Base-by-base conservation (phyloP, 2,888 invertebrate species). In the Drosophila mercatorum region DNA sequence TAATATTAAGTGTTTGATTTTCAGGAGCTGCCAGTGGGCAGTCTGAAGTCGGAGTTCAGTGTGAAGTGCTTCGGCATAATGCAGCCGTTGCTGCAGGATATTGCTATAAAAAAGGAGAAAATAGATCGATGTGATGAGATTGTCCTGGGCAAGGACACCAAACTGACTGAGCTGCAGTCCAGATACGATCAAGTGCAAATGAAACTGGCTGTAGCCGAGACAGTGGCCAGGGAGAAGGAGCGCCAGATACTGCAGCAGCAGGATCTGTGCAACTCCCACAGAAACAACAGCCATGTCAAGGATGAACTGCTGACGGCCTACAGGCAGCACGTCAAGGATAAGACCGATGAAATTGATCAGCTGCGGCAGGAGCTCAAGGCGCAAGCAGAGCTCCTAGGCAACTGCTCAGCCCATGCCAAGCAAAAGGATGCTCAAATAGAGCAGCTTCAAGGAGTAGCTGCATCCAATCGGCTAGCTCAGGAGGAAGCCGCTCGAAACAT, bases 31-130 rank as follows among this genome's bases (percentile, higher is more conserved):
- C 46, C 4, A 36, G 2, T 7, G 26, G 11, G 17, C 3, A 26
- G n/a, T 22, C n/a, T 46, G n/a, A 46, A 44, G 46, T 46, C 58
- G 5, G 46, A 58, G n/a, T 46, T 46, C 46, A 58, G 58, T 17
- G 43, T 43, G 12, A 56, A 56, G 26, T 58, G 58, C n/a, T 46
- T 58, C 4, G 46, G 26, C 2, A 46, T 46, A 26, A 36, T 58
- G 26, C 46, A 58, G 7, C 44, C 57, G 22, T 11, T 57, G 57
- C 11, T 46, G 12, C 44, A 38, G 36, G 58, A 58, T 1, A 46
- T 58, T n/a, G 26, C 26, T 2, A n/a, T 26, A 10, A 58, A 46
- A 38, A 46, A 46, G 46, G 58, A 58, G 34, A 26, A n/a, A 46
- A 38, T 58, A 2, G 22, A 58, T 58, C 44, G 4, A 26, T 58